These are phyloP conservation scores for Gallirallus australis DNA, from an alignment of 2,797 vertebrate genomes.

Conservation along the genomic window DNA sequence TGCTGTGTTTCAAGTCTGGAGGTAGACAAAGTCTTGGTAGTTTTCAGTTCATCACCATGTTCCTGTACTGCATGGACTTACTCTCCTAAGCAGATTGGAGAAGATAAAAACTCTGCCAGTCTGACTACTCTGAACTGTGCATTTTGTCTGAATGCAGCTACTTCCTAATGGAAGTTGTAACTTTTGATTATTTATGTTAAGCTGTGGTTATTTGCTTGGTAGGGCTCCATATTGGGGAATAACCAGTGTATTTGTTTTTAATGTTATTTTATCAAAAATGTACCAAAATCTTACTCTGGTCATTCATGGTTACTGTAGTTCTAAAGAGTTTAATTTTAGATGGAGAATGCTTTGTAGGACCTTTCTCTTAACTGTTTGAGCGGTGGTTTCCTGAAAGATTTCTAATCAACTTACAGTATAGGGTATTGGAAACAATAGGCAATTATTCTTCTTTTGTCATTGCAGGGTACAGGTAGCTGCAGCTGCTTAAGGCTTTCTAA, in stretches of 20 bases:
- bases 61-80: background rate
- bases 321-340: background rate
- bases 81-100: background rate
- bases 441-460: background rate
- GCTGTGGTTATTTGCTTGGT: background rate
- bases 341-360: background rate
- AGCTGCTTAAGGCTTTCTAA: background rate
- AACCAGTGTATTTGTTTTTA: background rate
- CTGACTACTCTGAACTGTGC: background rate
- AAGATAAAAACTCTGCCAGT: background rate
- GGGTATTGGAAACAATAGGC: background rate
- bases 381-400: background rate
- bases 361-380: background rate
- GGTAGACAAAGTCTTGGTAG: fast-evolving
- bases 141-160: background rate
- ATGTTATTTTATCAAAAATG: background rate
- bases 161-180: background rate
- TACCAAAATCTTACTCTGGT: background rate
- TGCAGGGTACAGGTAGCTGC: background rate
- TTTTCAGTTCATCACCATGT: background rate
- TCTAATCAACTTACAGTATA: background rate
- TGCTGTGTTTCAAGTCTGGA: background rate
- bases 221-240: background rate
- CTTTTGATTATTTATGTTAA: background rate
- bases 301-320: background rate